Evolutionary conservation across 2,888 invertebrate species (phyloP).

Genomic region (Caenorhabditis sulstoni): DNA sequence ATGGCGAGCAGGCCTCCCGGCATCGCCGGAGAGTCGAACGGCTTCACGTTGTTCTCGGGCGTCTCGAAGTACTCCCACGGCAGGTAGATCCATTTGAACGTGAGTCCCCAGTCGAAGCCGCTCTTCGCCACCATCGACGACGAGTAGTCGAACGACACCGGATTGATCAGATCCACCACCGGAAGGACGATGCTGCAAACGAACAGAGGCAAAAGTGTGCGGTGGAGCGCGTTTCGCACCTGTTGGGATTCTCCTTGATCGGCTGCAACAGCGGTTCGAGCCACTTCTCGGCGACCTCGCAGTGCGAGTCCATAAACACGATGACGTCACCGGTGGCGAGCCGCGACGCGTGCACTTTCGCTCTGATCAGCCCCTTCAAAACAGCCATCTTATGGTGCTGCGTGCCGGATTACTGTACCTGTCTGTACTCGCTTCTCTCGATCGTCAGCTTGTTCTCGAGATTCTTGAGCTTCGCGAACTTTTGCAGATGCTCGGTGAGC

Average conservation of each 20-base stretch:
- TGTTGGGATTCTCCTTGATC: conserved; percentile 85
- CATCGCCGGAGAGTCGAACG: conserved; percentile 91
- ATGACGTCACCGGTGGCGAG: conserved; percentile 92
- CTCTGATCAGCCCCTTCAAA: conserved; percentile 65
- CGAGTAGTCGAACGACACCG: conserved; percentile 90
- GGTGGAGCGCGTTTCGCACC: too few relatives aligned
- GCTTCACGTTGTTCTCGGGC: conserved; percentile 85
- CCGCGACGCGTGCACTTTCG: conserved; percentile 86
- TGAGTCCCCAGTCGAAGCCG: conserved; percentile 99
- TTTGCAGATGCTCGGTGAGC: conserved; percentile 62
- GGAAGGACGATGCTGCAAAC: conserved; percentile 92
- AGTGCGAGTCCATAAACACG: conserved; percentile 96
- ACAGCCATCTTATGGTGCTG: too few relatives aligned
- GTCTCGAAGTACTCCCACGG: conserved; percentile 86
- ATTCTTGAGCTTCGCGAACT: conserved; percentile 68
- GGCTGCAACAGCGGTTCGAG: conserved; percentile 93
- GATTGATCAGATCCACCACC: conserved; percentile 98
- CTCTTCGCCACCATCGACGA: conserved; percentile 98
- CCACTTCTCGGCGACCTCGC: conserved; percentile 97
- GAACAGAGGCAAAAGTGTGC: not conserved
- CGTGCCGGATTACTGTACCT: too few relatives aligned
- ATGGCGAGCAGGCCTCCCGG: conserved; percentile 95
- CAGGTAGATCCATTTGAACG: conserved; percentile 91
- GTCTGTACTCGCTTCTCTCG: conserved; percentile 65
- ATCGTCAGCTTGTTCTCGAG: conserved; percentile 64